Evolutionary conservation across 2,888 invertebrate species (phyloP).

Genomic region (Tachina grossa): DNA sequence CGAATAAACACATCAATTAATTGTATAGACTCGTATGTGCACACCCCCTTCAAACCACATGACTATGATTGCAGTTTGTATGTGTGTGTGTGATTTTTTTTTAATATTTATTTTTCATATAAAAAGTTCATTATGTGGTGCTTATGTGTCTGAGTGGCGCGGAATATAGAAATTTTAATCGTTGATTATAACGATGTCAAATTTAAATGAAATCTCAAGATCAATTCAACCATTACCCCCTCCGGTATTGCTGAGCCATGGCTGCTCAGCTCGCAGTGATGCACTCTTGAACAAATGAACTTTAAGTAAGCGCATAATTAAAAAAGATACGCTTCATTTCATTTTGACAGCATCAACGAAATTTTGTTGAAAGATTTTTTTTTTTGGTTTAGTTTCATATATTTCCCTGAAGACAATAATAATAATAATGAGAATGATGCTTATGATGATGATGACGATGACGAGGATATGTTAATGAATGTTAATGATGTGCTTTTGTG

Average conservation of each 20-base stretch:
- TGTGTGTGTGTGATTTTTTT: not conserved
- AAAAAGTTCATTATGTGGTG: conserved; percentile 48
- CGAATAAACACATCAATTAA: conserved; percentile 66
- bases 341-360: conserved; percentile 57
- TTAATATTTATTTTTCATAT: conserved; percentile 35
- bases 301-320: conserved; percentile 69
- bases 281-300: conserved; percentile 57
- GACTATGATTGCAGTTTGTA: conserved; percentile 1
- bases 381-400: no score
- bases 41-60: not conserved
- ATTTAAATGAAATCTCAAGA: conserved; percentile 69
- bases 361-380: conserved; percentile 44
- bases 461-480: not conserved
- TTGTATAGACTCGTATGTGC: conserved; percentile 7
- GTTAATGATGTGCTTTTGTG: conserved; percentile 34
- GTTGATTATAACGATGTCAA: conserved; percentile 66
- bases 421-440: not conserved
- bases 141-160: conserved; percentile 19
- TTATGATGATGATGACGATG: conserved; percentile 1
- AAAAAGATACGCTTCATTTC: conserved; percentile 68
- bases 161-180: conserved; percentile 28
- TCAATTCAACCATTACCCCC: conserved; percentile 62
- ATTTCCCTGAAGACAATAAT: no score
- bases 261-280: not conserved
- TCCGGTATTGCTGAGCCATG: not conserved